Percentiles rank a stretch among this genome's conserved stretches.
phyloP scores from a whole-genome alignment of 1,140 invertebrate genomes.

The Brachionus plicatilis region DNA sequence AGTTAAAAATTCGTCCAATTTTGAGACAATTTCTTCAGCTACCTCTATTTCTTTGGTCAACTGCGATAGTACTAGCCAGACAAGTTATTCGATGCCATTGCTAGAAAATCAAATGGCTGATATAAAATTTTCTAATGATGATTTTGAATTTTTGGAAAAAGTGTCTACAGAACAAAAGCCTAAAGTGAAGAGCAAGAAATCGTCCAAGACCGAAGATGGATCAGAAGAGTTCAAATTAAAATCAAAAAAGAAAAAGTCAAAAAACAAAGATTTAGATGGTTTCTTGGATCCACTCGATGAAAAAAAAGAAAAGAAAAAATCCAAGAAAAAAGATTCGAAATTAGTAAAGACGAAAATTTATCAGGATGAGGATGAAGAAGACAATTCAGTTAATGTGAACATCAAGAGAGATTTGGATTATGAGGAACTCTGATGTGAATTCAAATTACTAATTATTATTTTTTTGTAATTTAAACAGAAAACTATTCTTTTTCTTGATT shows the following conservation, averaged over 20 bases:
- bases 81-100: not conserved
- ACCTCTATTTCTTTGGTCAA: not conserved
- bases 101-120: slow-evolving; percentile 6
- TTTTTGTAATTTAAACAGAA: not conserved
- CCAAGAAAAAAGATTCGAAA: not conserved
- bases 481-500: not conserved
- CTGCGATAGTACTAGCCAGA: not conserved
- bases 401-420: slow-evolving; percentile 7
- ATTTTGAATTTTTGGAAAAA: slow-evolving; percentile 33
- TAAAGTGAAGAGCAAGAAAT: not conserved
- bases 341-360: not conserved
- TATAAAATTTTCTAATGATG: slow-evolving; percentile 17
- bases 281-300: not conserved
- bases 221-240: not conserved
- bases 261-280: not conserved
- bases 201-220: not conserved
- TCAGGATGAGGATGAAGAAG: not conserved
- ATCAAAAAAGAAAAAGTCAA: slow-evolving; percentile 28
- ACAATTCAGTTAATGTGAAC: not conserved
- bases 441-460: not conserved
- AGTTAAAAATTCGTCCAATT: not conserved
- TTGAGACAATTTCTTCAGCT: not conserved
- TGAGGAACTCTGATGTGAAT: slow-evolving; percentile 19
- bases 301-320: slow-evolving; percentile 34
- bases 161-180: not conserved